Conservation (phyloP, 2,113 vertebrate genomes). For the Laticauda laticaudata region DNA sequence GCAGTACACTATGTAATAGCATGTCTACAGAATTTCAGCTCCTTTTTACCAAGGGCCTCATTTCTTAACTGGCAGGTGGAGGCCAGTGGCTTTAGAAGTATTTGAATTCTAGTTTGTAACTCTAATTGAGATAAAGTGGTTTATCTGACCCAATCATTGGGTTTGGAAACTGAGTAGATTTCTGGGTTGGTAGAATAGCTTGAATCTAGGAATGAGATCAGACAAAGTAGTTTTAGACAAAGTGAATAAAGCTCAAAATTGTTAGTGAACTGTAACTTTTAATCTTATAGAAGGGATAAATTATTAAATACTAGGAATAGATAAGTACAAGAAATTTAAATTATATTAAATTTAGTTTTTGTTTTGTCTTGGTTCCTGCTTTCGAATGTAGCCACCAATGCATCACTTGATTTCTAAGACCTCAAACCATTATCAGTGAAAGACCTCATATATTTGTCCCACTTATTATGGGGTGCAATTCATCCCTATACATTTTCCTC, state of each 20-base stretch:
- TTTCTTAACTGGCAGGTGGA: not conserved
- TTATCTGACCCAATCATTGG: not conserved
- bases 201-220: not conserved
- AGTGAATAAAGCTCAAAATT: not conserved
- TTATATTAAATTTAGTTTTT: not conserved
- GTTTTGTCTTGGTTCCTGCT: not conserved
- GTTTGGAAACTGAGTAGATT: not conserved
- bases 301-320: not conserved
- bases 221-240: not conserved
- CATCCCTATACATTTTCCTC: not conserved
- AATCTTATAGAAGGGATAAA: not conserved
- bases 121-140: not conserved
- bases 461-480: not conserved
- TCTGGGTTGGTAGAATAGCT: not conserved
- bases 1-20: not conserved
- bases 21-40: not conserved
- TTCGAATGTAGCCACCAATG: not conserved
- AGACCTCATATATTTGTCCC: not conserved
- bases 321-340: not conserved
- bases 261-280: not conserved
- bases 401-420: not conserved
- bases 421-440: not conserved
- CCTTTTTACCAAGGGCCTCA: not conserved
- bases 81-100: not conserved
- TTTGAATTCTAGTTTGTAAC: not conserved